Conservation (phyloP, 2,888 invertebrate species). For the Peribatodes rhomboidaria region DNA sequence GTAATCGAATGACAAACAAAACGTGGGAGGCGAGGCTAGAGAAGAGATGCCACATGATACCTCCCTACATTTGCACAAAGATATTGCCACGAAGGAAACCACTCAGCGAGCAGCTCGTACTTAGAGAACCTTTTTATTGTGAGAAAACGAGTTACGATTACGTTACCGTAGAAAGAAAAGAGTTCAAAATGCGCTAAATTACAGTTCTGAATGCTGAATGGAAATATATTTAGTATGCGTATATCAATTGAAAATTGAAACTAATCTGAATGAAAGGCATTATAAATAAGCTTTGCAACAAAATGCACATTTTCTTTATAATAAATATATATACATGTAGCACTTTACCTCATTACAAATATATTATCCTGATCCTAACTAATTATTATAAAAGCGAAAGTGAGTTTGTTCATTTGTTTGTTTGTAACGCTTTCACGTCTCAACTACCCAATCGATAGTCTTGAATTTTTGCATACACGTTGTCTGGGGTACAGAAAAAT, state of each 20-base stretch:
- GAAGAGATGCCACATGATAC: conserved; percentile 29
- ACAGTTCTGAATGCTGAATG: background rate
- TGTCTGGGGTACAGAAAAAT: too few relatives aligned
- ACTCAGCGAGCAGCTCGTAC: conserved; percentile 38
- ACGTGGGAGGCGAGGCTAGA: conserved; percentile 1
- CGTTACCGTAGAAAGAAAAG: conserved; percentile 21
- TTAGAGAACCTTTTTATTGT: conserved; percentile 47
- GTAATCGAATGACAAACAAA: conserved; percentile 17
- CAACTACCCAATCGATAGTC: too few relatives aligned
- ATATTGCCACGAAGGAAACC: conserved; percentile 41
- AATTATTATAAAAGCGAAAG: too few relatives aligned
- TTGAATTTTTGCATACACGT: too few relatives aligned
- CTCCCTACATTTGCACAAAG: conserved; percentile 29
- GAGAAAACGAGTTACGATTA: conserved; percentile 40
- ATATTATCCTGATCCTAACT: too few relatives aligned
- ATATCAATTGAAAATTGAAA: background rate
- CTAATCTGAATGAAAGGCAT: too few relatives aligned
- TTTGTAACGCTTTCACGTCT: too few relatives aligned
- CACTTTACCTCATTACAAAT: too few relatives aligned
- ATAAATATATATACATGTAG: too few relatives aligned
- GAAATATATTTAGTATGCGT: background rate
- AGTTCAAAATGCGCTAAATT: background rate
- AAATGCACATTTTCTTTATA: too few relatives aligned
- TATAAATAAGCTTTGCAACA: too few relatives aligned
- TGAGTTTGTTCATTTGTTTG: too few relatives aligned